Conservation (phyloP, 1,140 invertebrate species). For the Mizuhopecten yessoensis region DNA sequence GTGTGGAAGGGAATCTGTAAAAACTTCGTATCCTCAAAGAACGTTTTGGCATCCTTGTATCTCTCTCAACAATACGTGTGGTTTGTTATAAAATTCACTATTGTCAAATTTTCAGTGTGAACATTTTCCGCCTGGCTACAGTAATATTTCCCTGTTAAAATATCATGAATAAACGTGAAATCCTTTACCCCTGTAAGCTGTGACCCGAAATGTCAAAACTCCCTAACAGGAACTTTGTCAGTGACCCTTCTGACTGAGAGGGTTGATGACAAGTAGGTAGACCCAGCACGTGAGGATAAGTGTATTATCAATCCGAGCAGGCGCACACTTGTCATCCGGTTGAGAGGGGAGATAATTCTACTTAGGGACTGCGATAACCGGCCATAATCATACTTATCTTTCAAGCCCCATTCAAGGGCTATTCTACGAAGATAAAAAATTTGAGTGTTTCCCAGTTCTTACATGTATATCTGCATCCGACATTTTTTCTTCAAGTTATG, state of each 20-base stretch:
- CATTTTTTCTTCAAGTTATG: too few relatives aligned
- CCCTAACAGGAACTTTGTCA: neutral
- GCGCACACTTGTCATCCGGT: conserved; percentile 36
- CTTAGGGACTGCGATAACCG: neutral
- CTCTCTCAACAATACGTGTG: too few relatives aligned
- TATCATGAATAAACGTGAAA: too few relatives aligned
- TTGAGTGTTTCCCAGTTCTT: too few relatives aligned
- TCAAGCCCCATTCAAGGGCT: neutral
- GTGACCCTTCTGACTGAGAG: neutral
- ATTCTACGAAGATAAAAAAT: neutral
- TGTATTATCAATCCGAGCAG: neutral
- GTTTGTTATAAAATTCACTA: too few relatives aligned
- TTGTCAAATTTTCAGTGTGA: too few relatives aligned
- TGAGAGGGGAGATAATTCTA: neutral
- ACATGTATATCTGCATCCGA: too few relatives aligned
- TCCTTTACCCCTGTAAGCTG: neutral
- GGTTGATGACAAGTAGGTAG: neutral
- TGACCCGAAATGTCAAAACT: neutral
- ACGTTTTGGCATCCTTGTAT: too few relatives aligned
- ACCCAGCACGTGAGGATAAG: neutral
- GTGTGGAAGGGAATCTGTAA: too few relatives aligned
- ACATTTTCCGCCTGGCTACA: too few relatives aligned
- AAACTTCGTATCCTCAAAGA: too few relatives aligned
- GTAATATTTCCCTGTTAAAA: too few relatives aligned
- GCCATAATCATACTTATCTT: neutral